Evolutionary conservation across 1,140 invertebrate species (phyloP).

Genomic region (Scylla paramamosain): DNA sequence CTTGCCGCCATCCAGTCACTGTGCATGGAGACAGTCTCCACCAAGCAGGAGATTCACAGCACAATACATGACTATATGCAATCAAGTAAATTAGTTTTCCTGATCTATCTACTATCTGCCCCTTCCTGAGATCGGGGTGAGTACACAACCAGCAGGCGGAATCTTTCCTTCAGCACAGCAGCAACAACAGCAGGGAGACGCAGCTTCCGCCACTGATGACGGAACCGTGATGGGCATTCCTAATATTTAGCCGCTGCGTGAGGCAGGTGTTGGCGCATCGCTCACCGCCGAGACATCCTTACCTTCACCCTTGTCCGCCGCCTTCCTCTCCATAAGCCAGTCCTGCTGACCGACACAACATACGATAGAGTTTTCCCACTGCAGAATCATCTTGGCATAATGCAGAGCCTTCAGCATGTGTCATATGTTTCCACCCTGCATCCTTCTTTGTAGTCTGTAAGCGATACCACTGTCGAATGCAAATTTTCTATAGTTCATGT

Average conservation of each 20-base stretch:
- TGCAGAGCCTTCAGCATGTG: too few species aligned
- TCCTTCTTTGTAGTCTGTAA: too few species aligned
- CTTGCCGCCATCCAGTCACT: neutral
- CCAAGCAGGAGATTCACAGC: neutral
- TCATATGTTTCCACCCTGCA: too few species aligned
- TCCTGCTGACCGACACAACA: neutral
- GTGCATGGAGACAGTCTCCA: neutral
- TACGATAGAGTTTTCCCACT: too few species aligned
- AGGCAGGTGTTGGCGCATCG: constrained; percentile 25
- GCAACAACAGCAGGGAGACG: neutral
- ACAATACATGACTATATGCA: neutral
- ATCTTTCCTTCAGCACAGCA: neutral
- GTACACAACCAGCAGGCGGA: neutral
- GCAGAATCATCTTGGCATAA: too few species aligned
- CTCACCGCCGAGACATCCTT: constrained; percentile 33
- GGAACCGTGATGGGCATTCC: constrained; percentile 14
- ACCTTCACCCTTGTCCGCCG: neutral
- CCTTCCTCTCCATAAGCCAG: neutral
- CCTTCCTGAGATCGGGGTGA: neutral
- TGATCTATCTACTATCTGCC: neutral
- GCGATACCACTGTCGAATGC: too few species aligned
- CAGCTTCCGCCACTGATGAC: neutral
- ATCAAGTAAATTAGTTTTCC: neutral
- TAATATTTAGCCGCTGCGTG: constrained; percentile 58
- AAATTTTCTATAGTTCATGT: too few species aligned